Evolutionary conservation across 2,888 invertebrate species (phyloP).

Genomic region (Harmothoe impar): DNA sequence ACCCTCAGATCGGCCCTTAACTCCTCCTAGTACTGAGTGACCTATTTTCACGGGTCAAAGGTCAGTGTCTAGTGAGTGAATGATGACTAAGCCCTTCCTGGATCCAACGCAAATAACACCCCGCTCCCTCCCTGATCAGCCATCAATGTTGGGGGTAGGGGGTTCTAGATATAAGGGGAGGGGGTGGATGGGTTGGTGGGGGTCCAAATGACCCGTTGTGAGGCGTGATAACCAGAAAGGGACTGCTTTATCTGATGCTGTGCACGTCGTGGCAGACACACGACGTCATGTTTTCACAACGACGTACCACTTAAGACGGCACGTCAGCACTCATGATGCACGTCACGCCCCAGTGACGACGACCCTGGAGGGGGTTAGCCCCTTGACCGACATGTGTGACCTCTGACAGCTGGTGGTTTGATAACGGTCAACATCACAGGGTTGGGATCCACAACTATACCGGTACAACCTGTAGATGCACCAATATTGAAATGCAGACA

Average conservation of each 20-base stretch:
- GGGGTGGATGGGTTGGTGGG: not conserved
- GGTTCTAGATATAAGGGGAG: too few relatives aligned
- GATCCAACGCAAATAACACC: not conserved
- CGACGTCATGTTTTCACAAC: not conserved
- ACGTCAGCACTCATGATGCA: constrained; percentile 4
- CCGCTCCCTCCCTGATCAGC: not conserved
- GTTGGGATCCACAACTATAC: too few relatives aligned
- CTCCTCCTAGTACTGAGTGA: not conserved
- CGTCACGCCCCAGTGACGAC: not conserved
- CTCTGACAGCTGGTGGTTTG: not conserved
- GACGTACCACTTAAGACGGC: not conserved
- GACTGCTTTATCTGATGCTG: too few relatives aligned
- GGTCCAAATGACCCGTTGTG: not conserved
- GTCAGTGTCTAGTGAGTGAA: constrained; percentile 5
- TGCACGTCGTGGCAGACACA: not conserved
- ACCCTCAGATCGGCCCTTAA: not conserved
- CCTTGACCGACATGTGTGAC: constrained; percentile 2
- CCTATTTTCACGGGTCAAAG: not conserved
- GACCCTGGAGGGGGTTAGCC: not conserved
- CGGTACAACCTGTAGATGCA: too few relatives aligned
- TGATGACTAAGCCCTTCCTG: not conserved
- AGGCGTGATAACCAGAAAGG: not conserved
- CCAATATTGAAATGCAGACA: too few relatives aligned
- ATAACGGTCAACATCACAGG: too few relatives aligned
- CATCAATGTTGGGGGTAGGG: not conserved